Evolutionary conservation across 2,113 vertebrate species (phyloP).

Genomic region (Malurus cyaneus): DNA sequence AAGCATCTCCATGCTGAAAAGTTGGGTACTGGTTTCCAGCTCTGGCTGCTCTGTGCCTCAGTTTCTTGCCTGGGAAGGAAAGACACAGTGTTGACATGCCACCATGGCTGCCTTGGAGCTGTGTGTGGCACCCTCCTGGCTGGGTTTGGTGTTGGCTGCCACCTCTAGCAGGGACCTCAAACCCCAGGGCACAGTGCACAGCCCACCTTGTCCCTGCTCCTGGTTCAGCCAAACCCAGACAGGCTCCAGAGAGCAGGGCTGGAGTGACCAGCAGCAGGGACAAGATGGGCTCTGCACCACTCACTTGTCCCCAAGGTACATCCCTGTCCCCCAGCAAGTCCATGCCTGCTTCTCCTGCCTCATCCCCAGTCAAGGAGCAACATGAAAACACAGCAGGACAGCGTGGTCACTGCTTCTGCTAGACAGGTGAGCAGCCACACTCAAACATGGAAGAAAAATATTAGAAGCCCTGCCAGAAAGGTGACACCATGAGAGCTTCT

Average conservation of each 20-base stretch:
- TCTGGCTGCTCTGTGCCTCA: neutral
- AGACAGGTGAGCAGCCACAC: neutral
- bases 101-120: neutral
- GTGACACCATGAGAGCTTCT: neutral
- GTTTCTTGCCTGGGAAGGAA: neutral
- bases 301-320: accelerated
- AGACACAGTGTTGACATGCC: neutral
- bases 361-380: neutral
- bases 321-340: neutral
- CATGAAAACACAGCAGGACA: neutral
- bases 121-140: accelerated
- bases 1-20: neutral
- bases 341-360: neutral
- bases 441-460: neutral
- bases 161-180: neutral
- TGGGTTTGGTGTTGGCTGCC: neutral
- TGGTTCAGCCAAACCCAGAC: neutral
- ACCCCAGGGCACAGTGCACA: neutral
- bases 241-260: neutral
- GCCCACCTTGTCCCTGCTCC: neutral
- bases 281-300: accelerated
- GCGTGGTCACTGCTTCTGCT: neutral
- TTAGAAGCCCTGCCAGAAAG: neutral
- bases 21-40: neutral
- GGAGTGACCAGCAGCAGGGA: neutral